Evolutionary conservation across 2,113 vertebrate genomes (phyloP).

Genomic region (Genyomyrus donnyi): DNA sequence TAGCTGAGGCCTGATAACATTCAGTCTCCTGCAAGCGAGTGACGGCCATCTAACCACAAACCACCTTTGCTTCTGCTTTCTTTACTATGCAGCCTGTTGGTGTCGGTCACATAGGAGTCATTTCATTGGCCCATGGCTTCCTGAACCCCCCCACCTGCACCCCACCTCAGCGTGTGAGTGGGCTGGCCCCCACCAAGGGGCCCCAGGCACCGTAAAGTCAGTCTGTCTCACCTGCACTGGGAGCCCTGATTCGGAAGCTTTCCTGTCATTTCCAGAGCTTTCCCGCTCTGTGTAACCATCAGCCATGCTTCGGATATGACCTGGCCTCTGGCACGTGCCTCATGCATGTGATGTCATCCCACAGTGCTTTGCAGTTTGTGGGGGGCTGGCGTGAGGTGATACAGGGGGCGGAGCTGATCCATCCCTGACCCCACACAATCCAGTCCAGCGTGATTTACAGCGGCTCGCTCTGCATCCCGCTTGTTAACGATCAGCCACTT

Average conservation of each 20-base stretch:
- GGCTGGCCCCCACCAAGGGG: neutral
- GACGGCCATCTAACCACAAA: neutral
- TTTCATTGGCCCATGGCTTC: neutral
- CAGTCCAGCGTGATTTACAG: neutral
- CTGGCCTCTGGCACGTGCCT: neutral
- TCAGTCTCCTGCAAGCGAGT: neutral
- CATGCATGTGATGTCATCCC: neutral
- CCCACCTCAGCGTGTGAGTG: neutral
- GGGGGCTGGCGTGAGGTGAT: neutral
- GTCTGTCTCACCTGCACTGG: too few species aligned
- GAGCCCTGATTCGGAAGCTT: neutral
- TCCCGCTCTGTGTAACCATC: neutral
- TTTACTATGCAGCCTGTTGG: neutral
- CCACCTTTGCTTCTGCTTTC: neutral
- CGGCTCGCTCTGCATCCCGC: neutral
- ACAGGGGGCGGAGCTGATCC: neutral
- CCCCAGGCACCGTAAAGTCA: neutral
- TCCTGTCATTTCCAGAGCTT: neutral
- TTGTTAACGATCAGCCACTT: neutral
- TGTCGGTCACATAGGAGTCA: neutral
- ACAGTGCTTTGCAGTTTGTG: neutral
- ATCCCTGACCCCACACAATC: neutral
- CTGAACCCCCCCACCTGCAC: neutral
- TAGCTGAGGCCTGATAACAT: neutral
- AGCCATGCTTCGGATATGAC: neutral